Conservation (phyloP, 2,113 vertebrate genomes). For the Ancistrus triradiatus region DNA sequence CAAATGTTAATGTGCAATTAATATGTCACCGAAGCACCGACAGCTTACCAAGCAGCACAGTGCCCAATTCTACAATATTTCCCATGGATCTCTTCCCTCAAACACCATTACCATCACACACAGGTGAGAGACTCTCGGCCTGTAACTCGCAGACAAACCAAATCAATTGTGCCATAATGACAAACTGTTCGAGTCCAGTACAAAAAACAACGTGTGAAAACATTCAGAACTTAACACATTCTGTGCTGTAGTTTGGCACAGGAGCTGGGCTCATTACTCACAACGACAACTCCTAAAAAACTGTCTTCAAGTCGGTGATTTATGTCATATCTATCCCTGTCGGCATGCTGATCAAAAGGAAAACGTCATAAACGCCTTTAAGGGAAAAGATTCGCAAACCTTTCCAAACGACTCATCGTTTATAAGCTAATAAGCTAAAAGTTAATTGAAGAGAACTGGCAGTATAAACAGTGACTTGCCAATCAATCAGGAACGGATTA, state of each 20-base stretch:
- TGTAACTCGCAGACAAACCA: too few relatives aligned
- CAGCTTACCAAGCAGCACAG: too few relatives aligned
- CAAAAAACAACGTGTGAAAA: too few relatives aligned
- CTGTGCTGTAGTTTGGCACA: neutral
- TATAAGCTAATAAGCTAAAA: neutral
- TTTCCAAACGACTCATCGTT: neutral
- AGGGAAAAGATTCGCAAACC: neutral
- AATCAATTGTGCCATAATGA: too few relatives aligned
- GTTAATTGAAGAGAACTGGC: neutral
- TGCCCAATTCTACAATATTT: too few relatives aligned
- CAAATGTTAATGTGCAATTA: too few relatives aligned
- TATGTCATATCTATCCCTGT: neutral
- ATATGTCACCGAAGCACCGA: too few relatives aligned
- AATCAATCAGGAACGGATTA: neutral
- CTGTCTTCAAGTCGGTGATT: neutral
- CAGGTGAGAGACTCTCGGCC: too few relatives aligned
- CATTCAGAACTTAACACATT: neutral
- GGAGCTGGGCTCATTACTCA: constrained; percentile 6
- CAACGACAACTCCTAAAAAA: neutral
- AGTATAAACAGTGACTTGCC: neutral
- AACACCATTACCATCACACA: too few relatives aligned
- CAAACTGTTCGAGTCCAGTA: too few relatives aligned
- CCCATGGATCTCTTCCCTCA: too few relatives aligned
- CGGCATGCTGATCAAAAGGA: neutral
- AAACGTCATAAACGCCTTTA: neutral